Evolutionary conservation across 2,113 vertebrate genomes (phyloP).

Genomic region (Leucopternis melanops): DNA sequence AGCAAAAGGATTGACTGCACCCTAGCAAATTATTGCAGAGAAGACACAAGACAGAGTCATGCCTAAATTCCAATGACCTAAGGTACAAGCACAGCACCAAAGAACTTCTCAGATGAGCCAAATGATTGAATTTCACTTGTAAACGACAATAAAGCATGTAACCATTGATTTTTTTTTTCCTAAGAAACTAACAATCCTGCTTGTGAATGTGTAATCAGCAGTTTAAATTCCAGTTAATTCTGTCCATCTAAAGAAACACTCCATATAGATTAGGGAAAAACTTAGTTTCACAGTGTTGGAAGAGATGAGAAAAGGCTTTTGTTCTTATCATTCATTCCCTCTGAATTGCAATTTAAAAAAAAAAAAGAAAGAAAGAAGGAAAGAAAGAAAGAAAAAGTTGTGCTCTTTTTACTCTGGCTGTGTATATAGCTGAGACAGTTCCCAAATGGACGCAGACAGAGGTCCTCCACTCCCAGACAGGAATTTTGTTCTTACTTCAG

Average conservation of each 20-base stretch:
- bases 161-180: not conserved
- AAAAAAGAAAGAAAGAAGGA: not conserved
- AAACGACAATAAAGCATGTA: not conserved
- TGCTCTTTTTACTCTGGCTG: not conserved
- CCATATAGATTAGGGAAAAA: not conserved
- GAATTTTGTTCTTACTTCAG: not conserved
- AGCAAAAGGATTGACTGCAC: not conserved
- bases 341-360: not conserved
- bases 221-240: not conserved
- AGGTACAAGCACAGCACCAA: not conserved
- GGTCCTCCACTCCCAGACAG: not conserved
- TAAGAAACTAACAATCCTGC: not conserved
- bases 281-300: not conserved
- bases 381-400: too few species aligned
- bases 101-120: not conserved
- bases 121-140: not conserved
- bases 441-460: not conserved
- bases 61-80: not conserved
- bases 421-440: not conserved
- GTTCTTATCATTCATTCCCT: not conserved
- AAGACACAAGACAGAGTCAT: not conserved
- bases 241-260: not conserved
- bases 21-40: not conserved
- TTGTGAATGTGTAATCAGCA: not conserved
- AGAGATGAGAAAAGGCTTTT: not conserved